A percentile compares a stretch with the other conserved stretches of the same genome.
Evolutionary conservation across 2,888 invertebrate species (phyloP).

Genomic region (Scaptomyza reducta): DNA sequence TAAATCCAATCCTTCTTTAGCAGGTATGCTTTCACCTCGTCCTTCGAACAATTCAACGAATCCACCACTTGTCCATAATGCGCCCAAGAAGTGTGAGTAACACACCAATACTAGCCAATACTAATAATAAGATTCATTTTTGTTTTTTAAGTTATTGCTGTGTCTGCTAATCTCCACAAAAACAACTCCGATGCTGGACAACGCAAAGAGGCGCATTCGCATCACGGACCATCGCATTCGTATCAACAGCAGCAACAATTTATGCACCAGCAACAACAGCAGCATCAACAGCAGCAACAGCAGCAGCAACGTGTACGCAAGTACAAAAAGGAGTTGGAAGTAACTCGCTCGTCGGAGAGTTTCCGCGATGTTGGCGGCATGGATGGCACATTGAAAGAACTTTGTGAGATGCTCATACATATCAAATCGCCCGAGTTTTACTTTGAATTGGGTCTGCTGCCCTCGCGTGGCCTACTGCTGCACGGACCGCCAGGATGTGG

Average conservation of each 20-base stretch:
- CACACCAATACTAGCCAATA: neutral
- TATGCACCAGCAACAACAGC: constrained; percentile 17
- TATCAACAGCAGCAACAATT: constrained; percentile 34
- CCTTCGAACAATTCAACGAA: constrained; percentile 1
- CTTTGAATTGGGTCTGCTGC: constrained; percentile 91
- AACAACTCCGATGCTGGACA: constrained; percentile 27
- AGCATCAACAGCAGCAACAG: constrained; percentile 19
- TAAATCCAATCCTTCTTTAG: constrained; percentile 15
- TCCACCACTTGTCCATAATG: neutral
- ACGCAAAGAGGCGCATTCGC: constrained; percentile 33
- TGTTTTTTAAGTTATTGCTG: constrained; percentile 26
- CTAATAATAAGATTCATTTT: neutral
- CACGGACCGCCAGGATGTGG: constrained; percentile 99
- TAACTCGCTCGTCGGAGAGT: constrained; percentile 56
- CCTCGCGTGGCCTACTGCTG: constrained; percentile 95
- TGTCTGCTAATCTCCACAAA: constrained; percentile 20
- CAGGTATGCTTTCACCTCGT: constrained; percentile 22
- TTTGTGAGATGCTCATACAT: constrained; percentile 92
- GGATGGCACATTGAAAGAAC: constrained; percentile 88
- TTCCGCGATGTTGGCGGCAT: constrained; percentile 91
- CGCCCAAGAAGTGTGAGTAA: constrained; percentile 47
- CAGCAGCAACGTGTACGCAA: constrained; percentile 62
- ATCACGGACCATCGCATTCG: constrained; percentile 14
- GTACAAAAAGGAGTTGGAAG: constrained; percentile 77
- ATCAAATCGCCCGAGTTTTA: constrained; percentile 96